Percentiles rank a stretch among this genome's conserved stretches.
phyloP scores from a whole-genome alignment of 2,888 invertebrate genomes.

The Drosophila longiperda region DNA sequence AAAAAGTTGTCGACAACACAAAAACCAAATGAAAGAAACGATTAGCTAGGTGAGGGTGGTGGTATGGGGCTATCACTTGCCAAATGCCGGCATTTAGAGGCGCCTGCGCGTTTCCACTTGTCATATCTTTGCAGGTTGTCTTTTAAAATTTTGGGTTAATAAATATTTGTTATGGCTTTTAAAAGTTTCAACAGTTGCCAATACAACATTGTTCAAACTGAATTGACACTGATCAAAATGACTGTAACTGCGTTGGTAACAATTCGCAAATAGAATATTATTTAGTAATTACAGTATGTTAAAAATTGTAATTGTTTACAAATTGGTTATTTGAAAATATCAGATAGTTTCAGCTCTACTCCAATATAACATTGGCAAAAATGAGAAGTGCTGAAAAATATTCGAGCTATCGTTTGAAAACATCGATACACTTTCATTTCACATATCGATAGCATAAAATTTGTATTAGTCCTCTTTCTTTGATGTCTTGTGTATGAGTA shows the following conservation, averaged over 20 bases:
- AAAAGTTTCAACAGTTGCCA: background rate
- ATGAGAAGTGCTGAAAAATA: constrained; percentile 22
- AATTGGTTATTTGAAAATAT: background rate
- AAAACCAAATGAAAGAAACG: constrained; percentile 32
- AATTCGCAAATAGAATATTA: background rate
- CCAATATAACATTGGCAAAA: constrained; percentile 48
- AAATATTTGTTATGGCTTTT: background rate
- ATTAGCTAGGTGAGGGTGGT: background rate
- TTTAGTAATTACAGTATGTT: background rate
- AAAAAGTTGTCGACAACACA: constrained; percentile 45
- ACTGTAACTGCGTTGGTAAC: background rate
- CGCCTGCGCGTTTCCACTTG: constrained; percentile 54
- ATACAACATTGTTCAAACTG: constrained; percentile 19
- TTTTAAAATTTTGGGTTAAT: background rate
- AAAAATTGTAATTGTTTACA: background rate
- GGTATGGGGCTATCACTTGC: constrained; percentile 1
- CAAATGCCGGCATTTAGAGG: constrained; percentile 56
- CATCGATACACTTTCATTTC: constrained; percentile 24
- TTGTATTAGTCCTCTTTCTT: constrained; percentile 61
- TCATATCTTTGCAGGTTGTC: background rate
- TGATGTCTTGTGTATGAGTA: constrained; percentile 69
- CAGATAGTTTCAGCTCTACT: background rate
- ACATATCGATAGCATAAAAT: constrained; percentile 37
- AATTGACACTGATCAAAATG: constrained; percentile 6
- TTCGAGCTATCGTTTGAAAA: constrained; percentile 13